Evolutionary conservation across 2,888 invertebrate genomes (phyloP).

Genomic region (Cryptosula pallasiana): DNA sequence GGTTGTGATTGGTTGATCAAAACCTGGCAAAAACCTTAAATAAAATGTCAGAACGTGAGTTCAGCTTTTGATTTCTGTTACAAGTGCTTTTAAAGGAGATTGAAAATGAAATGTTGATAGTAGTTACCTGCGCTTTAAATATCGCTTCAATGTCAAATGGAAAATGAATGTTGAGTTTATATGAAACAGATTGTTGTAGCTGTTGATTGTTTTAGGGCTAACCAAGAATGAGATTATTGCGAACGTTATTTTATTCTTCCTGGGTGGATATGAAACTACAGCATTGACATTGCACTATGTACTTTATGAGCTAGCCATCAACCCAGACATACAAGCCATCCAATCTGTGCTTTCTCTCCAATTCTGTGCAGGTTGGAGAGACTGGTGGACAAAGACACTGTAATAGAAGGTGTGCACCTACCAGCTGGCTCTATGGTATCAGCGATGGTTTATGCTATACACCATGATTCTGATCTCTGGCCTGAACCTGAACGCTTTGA

Average conservation of each 20-base stretch:
- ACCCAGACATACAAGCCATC: conserved; percentile 2
- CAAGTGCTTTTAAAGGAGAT: too few species aligned
- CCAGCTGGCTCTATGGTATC: conserved; percentile 1
- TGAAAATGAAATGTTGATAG: too few species aligned
- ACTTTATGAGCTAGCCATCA: background rate
- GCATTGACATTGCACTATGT: background rate
- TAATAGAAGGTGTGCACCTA: background rate
- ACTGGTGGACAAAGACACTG: background rate
- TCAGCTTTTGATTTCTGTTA: too few species aligned
- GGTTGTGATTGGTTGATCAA: too few species aligned
- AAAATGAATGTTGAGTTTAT: too few species aligned
- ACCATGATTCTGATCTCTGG: conserved; percentile 28
- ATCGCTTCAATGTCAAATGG: too few species aligned
- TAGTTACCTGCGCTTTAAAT: too few species aligned
- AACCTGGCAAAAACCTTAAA: too few species aligned
- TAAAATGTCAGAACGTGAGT: too few species aligned
- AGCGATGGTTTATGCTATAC: conserved; percentile 27
- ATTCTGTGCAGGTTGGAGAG: background rate
- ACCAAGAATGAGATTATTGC: conserved; percentile 6
- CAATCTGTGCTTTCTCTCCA: background rate
- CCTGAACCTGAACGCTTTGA: conserved; percentile 30
- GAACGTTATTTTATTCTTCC: conserved; percentile 26
- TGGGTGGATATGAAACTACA: conserved; percentile 27
- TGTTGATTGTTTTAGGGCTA: background rate
- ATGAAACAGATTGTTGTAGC: too few species aligned